Conservation (phyloP, 2,888 invertebrate species). For the Phymatocera aterrima region DNA sequence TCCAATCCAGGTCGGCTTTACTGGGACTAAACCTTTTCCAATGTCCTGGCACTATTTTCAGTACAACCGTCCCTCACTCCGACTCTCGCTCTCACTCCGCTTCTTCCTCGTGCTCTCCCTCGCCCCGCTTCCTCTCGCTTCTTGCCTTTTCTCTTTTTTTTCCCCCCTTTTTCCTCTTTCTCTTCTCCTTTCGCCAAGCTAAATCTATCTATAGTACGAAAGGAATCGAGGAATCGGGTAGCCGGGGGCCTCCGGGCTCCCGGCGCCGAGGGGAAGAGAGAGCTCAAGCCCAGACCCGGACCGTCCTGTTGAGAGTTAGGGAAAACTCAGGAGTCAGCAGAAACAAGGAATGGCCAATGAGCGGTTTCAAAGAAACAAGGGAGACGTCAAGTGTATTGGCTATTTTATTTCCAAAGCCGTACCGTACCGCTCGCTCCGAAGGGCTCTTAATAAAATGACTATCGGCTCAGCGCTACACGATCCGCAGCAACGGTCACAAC, state of each 20-base stretch:
- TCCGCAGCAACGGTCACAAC: neutral
- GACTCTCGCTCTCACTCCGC: constrained; percentile 43
- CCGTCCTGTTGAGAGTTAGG: neutral
- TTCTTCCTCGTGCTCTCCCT: too few species aligned
- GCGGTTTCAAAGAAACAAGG: constrained; percentile 61
- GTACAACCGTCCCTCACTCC: constrained; percentile 48
- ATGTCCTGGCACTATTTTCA: constrained; percentile 55
- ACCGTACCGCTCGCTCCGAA: too few species aligned
- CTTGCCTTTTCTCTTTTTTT: neutral
- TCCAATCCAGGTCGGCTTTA: constrained; percentile 59
- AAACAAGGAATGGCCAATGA: constrained; percentile 49
- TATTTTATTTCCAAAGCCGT: constrained; percentile 63
- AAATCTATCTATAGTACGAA: neutral
- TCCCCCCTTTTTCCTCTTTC: neutral
- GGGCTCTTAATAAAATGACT: constrained; percentile 39
- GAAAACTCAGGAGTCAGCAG: constrained; percentile 36
- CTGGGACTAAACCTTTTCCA: constrained; percentile 57
- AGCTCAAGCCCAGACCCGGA: neutral
- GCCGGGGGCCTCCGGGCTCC: constrained; percentile 16
- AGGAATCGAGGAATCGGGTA: constrained; percentile 20
- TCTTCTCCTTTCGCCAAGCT: neutral
- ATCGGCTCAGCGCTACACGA: neutral
- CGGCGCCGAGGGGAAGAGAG: neutral
- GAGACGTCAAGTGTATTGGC: constrained; percentile 71
- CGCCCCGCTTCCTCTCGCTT: neutral